A percentile compares a stretch with the other conserved stretches of the same genome.
phyloP scores from a whole-genome alignment of 2,888 invertebrate species.

The Eristalinus aeneus region DNA sequence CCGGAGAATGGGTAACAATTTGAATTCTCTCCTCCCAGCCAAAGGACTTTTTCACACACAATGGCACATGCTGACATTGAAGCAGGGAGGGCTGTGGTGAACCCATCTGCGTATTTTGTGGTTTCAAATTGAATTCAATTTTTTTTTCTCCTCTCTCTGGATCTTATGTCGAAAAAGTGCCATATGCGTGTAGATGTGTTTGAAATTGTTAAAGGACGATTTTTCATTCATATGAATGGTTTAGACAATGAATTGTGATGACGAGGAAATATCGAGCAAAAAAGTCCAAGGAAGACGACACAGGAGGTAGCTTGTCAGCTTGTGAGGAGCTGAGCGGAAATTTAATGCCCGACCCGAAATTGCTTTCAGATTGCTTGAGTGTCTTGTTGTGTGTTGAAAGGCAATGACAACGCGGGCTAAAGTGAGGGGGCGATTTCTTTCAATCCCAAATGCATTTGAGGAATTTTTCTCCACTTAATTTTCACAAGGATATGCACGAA shows the following conservation, averaged over 20 bases:
- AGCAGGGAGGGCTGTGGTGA: background rate
- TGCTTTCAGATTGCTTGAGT: background rate
- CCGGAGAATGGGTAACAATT: conserved; percentile 41
- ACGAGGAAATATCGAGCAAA: conserved; percentile 57
- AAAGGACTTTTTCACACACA: conserved; percentile 4
- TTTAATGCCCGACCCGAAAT: background rate
- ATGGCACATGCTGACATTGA: background rate
- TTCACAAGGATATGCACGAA: too few species aligned
- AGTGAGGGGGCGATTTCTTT: too few species aligned
- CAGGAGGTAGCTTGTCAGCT: conserved; percentile 4
- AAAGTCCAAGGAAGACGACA: background rate
- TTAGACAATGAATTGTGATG: conserved; percentile 69
- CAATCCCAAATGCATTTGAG: too few species aligned
- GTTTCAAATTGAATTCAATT: conserved; percentile 69
- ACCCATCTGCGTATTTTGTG: conserved; percentile 70
- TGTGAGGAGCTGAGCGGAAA: conserved; percentile 27
- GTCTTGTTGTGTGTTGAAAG: background rate
- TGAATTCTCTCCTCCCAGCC: conserved; percentile 25
- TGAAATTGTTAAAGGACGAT: conserved; percentile 65
- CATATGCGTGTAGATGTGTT: conserved; percentile 15
- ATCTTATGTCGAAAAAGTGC: background rate
- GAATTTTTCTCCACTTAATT: too few species aligned
- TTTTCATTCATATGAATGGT: conserved; percentile 68
- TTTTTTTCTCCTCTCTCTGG: conserved; percentile 1
- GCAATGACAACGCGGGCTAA: too few species aligned